A percentile compares a stretch with the other conserved stretches of the same genome.
These are phyloP conservation scores for Phalacrocorax brasilianus DNA, from an alignment of 2,113 vertebrate genomes.

Conservation along the genomic window DNA sequence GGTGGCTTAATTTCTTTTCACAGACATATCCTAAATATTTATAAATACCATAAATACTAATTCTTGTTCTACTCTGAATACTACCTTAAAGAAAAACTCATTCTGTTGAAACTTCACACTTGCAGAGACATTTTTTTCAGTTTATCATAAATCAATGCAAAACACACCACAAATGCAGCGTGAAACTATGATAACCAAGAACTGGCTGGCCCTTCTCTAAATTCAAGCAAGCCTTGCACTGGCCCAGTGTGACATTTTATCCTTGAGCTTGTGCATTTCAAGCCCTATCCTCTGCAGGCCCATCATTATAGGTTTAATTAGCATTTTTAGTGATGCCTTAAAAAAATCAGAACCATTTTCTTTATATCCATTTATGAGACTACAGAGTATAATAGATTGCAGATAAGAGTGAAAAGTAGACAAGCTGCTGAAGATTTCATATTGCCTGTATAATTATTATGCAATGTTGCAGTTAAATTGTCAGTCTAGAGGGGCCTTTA, in stretches of 20 bases:
- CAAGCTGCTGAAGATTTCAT: constrained; percentile 46
- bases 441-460: constrained; percentile 23
- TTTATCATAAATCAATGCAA: not conserved
- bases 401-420: constrained; percentile 25
- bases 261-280: not conserved
- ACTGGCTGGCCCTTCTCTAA: not conserved
- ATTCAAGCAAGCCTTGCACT: not conserved
- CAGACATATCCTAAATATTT: not conserved
- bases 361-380: constrained; percentile 44
- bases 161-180: not conserved
- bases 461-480: not conserved
- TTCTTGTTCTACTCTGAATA: not conserved
- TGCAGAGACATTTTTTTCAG: not conserved
- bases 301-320: constrained; percentile 20
- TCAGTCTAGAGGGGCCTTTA: not conserved
- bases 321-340: constrained; percentile 36
- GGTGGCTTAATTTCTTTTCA: not conserved
- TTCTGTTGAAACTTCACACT: not conserved
- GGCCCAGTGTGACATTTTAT: constrained; percentile 26
- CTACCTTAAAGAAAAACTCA: not conserved
- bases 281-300: not conserved
- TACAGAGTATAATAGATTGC: constrained; percentile 26
- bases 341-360: constrained; percentile 37
- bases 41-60: not conserved
- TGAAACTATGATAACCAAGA: not conserved